phyloP scores from a whole-genome alignment of 2,113 vertebrate species.

The Neogale vison region DNA sequence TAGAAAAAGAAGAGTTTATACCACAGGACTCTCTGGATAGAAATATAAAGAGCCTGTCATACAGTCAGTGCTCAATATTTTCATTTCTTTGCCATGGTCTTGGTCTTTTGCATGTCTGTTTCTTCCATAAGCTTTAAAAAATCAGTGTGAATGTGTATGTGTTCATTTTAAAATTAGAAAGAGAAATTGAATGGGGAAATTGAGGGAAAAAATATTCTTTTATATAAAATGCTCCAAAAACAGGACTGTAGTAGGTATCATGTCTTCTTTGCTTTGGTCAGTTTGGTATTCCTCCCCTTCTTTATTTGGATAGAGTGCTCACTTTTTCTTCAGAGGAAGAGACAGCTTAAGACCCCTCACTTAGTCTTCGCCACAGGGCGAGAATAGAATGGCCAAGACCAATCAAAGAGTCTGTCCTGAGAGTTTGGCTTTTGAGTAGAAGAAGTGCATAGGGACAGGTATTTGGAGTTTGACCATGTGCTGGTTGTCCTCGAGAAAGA shows the following conservation, averaged over 20 bases:
- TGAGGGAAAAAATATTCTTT: background rate
- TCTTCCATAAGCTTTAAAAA: background rate
- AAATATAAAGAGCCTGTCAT: background rate
- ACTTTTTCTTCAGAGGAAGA: background rate
- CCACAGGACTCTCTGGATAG: background rate
- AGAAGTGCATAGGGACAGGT: background rate
- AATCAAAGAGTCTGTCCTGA: background rate
- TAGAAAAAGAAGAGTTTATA: background rate
- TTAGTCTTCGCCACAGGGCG: background rate
- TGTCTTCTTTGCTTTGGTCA: background rate
- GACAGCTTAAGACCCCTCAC: background rate
- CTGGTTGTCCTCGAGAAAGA: background rate
- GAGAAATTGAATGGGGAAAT: background rate
- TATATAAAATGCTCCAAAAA: background rate
- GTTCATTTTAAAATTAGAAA: background rate
- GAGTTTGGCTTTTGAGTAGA: background rate
- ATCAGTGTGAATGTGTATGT: background rate
- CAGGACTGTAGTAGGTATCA: background rate
- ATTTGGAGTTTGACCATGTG: background rate
- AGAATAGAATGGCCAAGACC: background rate
- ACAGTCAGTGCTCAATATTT: background rate
- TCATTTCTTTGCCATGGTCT: background rate
- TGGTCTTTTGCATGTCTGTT: background rate
- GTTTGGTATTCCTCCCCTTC: fast-evolving
- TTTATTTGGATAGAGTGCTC: background rate